Conservation (phyloP, 2,888 invertebrate species). For the Ferdinandea cuprea region DNA sequence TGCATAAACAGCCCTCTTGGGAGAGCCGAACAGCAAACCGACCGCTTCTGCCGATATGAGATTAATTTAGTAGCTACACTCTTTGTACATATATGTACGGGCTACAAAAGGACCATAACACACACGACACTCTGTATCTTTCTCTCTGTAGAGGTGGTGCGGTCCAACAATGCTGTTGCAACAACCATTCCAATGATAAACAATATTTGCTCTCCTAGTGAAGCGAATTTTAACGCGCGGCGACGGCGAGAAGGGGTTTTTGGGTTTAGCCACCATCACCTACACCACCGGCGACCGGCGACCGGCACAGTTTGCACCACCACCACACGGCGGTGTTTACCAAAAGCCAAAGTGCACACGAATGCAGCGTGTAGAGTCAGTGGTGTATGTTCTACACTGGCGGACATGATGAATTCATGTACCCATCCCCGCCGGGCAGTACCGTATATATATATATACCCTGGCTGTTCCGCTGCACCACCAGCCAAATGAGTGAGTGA, state of each 20-base stretch:
- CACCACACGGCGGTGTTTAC: constrained; percentile 49
- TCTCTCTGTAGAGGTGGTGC: constrained; percentile 31
- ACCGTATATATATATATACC: neutral
- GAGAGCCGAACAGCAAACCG: constrained; percentile 35
- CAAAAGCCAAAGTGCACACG: constrained; percentile 70
- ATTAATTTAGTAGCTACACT: constrained; percentile 46
- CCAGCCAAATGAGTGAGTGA: constrained; percentile 55
- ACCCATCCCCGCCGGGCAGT: neutral
- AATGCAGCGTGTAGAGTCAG: constrained; percentile 17
- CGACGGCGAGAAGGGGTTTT: neutral
- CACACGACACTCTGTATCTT: constrained; percentile 2
- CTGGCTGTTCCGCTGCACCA: constrained; percentile 8
- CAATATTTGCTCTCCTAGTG: constrained; percentile 56
- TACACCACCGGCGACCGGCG: no score
- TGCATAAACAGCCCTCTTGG: constrained; percentile 49
- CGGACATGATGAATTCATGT: constrained; percentile 30
- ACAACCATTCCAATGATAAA: constrained; percentile 44
- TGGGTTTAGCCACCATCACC: constrained; percentile 2
- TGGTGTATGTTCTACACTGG: constrained; percentile 17
- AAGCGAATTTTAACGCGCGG: constrained; percentile 50
- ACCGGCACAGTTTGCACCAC: constrained; percentile 42
- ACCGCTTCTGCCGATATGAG: constrained; percentile 38
- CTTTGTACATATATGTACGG: constrained; percentile 30
- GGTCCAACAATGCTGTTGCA: constrained; percentile 47
- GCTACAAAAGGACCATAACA: constrained; percentile 45